These are phyloP conservation scores for Drosophila anceps DNA, from an alignment of 2,888 invertebrate genomes.

Conservation along the genomic window DNA sequence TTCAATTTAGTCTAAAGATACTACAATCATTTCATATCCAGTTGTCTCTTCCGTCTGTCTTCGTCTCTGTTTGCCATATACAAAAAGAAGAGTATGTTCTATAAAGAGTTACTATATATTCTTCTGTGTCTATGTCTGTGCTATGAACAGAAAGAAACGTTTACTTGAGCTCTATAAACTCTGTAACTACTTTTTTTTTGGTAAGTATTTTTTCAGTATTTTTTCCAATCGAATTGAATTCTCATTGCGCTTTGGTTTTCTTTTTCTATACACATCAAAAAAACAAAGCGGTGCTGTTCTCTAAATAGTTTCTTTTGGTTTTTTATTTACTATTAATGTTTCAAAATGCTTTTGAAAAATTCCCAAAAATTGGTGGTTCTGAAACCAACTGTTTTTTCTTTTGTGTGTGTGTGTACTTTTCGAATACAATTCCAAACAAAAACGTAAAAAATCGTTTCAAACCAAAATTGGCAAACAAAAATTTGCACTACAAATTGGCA, in stretches of 20 bases:
- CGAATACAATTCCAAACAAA: slow-evolving; percentile 36
- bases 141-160: slow-evolving; percentile 36
- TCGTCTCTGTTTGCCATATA: slow-evolving; percentile 13
- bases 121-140: slow-evolving; percentile 30
- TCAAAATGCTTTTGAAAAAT: slow-evolving; percentile 62
- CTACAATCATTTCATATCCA: slow-evolving; percentile 27
- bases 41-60: slow-evolving; percentile 5
- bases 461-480: slow-evolving; percentile 63
- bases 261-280: slow-evolving; percentile 51
- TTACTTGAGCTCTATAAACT: slow-evolving; percentile 29
- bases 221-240: slow-evolving; percentile 45
- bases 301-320: slow-evolving; percentile 30
- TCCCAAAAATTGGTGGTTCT: slow-evolving; percentile 79
- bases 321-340: slow-evolving; percentile 26
- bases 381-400: slow-evolving; percentile 72
- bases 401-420: slow-evolving; percentile 23
- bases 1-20: slow-evolving; percentile 38
- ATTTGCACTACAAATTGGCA: slow-evolving; percentile 82
- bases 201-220: slow-evolving; percentile 38
- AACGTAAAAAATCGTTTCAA: slow-evolving; percentile 19
- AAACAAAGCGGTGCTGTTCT: slow-evolving; percentile 62
- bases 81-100: slow-evolving; percentile 28
- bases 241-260: slow-evolving; percentile 19
- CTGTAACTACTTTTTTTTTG: slow-evolving; percentile 39
- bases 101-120: slow-evolving; percentile 19